Conservation (phyloP, 2,888 invertebrate species). For the Oegoconia quadripuncta region DNA sequence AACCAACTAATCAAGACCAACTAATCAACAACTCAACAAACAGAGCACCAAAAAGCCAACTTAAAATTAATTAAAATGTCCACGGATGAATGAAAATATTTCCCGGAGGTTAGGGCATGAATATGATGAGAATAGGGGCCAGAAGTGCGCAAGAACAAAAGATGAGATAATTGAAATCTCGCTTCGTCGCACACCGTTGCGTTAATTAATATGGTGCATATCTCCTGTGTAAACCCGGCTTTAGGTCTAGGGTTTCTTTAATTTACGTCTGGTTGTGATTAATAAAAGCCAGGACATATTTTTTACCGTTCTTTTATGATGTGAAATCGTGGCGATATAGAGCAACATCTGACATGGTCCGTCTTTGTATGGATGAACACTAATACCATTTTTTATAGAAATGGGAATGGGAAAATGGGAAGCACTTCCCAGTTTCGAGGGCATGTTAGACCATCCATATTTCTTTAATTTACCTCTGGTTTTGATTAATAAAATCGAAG, state of each 20-base stretch:
- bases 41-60: constrained; percentile 15
- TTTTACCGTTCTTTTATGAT: no score
- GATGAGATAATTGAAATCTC: constrained; percentile 30
- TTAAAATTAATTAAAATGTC: constrained; percentile 28
- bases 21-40: not conserved
- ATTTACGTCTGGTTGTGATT: no score
- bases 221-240: not conserved
- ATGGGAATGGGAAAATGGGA: no score
- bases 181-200: constrained; percentile 12
- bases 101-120: constrained; percentile 20
- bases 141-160: constrained; percentile 27
- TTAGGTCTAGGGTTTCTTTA: not conserved
- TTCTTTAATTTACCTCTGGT: no score
- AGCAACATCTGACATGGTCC: no score
- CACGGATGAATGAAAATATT: constrained; percentile 30
- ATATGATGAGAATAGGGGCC: constrained; percentile 28
- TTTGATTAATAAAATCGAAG: no score
- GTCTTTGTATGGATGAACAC: no score
- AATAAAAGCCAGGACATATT: no score
- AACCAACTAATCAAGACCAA: not conserved
- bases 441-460: no score
- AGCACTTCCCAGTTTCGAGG: no score
- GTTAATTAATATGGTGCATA: constrained; percentile 24
- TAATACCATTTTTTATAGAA: no score
- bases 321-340: no score